Evolutionary conservation across 1,140 invertebrate species (phyloP), one percentile per base, ranked within the genome.

Genomic region (Oedothorax gibbosus): DNA sequence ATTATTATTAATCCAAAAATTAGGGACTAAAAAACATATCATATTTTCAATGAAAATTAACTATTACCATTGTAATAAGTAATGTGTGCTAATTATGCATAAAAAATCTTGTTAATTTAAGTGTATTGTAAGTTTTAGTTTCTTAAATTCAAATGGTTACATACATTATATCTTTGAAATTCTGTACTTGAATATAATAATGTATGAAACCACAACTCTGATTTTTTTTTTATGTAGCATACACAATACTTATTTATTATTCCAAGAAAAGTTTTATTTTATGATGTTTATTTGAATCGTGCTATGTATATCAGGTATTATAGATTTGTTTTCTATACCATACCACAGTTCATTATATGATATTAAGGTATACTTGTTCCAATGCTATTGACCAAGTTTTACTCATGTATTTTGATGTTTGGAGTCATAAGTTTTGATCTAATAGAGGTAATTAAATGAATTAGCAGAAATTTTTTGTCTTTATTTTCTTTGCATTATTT

Each of bases 341-440:
- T 79, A 69, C 18, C 35, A 35, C 35, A 35, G 35, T 81, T 81
- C 66, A 69, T 82, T 21, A 82, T 7, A 5, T 14, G 21, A 51
- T 82, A 60, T 71, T 64, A 56, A 80, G 35, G 49, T 80, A 82
- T 82, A 82, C 66, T 72, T 82, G 79, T 82, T 72, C 79, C 79
- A 82, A 21, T 51, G 69, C 54, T 82, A 82, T 18, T 73, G 79
- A 82, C 79, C 79, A 82, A 82, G 79, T 82, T 82, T 82, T 73
- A 82, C 69, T 82, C 57, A 73, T 82, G 69, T 82, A 82, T 82
- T 82, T 82, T 82, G 79, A 82, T 82, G 79, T 82, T 82, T 69
- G 73, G 79, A 82, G 68, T 82, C 51, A 51, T 73, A 35, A 21
- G 54, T 82, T 82, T 82, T 82, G 68, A 69, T 82, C 79, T 82